A percentile compares a stretch with the other conserved stretches of the same genome.
Conservation (phyloP, 2,888 invertebrate genomes). For the Platycheirus rosarum region DNA sequence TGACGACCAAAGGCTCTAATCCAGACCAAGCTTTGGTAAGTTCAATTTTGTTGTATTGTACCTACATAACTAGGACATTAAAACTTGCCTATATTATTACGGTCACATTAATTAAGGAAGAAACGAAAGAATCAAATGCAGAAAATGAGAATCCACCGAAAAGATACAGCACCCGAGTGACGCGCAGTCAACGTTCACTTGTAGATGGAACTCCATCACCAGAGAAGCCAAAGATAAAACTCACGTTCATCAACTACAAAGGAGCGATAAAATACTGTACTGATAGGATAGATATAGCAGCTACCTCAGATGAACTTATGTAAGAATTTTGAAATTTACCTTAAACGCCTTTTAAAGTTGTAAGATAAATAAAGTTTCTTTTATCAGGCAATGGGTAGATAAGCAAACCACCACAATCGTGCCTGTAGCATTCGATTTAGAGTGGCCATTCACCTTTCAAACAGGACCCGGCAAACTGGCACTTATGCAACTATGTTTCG, state of each 20-base stretch:
- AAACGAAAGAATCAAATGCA: conserved; percentile 28
- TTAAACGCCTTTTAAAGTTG: not conserved
- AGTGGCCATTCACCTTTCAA: conserved; percentile 86
- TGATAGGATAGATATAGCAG: conserved; percentile 82
- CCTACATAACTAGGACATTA: too few species aligned
- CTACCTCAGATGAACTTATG: conserved; percentile 83
- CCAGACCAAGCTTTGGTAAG: conserved; percentile 6
- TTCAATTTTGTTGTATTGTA: too few species aligned
- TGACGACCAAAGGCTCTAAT: not conserved
- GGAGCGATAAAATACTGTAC: conserved; percentile 81
- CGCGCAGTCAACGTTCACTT: conserved; percentile 78
- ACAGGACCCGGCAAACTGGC: conserved; percentile 85
- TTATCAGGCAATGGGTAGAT: conserved; percentile 80
- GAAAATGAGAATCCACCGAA: conserved; percentile 79
- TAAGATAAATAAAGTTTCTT: not conserved
- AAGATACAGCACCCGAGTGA: conserved; percentile 78
- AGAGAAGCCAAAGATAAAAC: conserved; percentile 75
- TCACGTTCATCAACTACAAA: conserved; percentile 79
- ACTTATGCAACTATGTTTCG: conserved; percentile 85
- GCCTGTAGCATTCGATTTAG: conserved; percentile 86
- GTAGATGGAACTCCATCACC: conserved; percentile 75
- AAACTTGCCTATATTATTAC: too few species aligned
- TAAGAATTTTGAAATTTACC: conserved; percentile 76
- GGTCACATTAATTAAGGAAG: not conserved
- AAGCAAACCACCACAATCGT: conserved; percentile 79